Percentiles rank a stretch among this genome's conserved stretches.
Evolutionary conservation across 2,797 vertebrate species (phyloP).

Genomic region (Philypnodon macrostomus): DNA sequence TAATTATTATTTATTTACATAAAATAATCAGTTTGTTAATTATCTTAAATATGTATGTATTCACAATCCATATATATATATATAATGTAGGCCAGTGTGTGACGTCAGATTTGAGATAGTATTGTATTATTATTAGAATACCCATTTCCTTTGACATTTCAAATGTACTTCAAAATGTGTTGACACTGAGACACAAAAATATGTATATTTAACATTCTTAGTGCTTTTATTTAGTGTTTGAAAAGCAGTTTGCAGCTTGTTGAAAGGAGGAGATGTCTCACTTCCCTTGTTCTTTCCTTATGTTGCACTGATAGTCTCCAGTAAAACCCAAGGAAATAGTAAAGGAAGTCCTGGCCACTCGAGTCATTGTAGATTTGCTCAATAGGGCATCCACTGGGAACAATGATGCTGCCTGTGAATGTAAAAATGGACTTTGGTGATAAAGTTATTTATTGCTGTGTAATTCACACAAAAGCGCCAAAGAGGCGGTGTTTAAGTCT

Average conservation of each 20-base stretch:
- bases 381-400: constrained; percentile 65
- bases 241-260: constrained; percentile 33
- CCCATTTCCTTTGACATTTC: no score
- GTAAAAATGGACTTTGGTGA: constrained; percentile 40
- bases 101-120: no score
- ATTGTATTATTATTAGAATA: no score
- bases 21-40: no score
- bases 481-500: constrained; percentile 12
- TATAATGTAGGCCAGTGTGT: no score
- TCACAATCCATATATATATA: no score
- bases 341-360: constrained; percentile 61
- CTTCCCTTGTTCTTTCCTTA: constrained; percentile 39
- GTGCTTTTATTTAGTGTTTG: neutral
- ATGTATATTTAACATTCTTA: neutral
- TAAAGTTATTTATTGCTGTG: constrained; percentile 30
- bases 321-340: constrained; percentile 60
- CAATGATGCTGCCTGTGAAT: constrained; percentile 57
- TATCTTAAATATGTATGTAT: no score
- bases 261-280: constrained; percentile 48
- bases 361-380: constrained; percentile 47
- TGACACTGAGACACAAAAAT: no score
- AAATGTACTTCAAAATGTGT: no score
- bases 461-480: constrained; percentile 17
- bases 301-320: constrained; percentile 9
- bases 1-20: no score